phyloP scores from a whole-genome alignment of 1,140 invertebrate genomes.

The Saccostrea cuccullata region DNA sequence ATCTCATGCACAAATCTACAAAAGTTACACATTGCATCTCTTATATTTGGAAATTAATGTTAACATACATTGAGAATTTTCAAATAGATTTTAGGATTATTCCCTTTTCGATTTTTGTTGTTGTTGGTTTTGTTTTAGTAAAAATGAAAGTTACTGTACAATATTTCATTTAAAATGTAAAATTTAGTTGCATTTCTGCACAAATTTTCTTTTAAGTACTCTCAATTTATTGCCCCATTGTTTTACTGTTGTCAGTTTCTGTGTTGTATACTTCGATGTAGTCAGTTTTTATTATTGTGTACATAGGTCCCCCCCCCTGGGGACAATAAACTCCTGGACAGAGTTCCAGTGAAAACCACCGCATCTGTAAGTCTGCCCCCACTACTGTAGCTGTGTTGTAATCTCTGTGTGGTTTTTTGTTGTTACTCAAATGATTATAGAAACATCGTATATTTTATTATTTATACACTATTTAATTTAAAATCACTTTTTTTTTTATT shows the following conservation, averaged over 20 bases:
- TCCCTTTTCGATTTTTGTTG: too few species aligned
- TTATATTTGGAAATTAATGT: too few species aligned
- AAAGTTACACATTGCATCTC: too few species aligned
- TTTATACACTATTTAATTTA: too few species aligned
- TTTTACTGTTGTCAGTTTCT: slow-evolving; percentile 39
- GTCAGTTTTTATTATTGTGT: slow-evolving; percentile 44
- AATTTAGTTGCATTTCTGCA: background rate
- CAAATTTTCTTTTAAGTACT: background rate
- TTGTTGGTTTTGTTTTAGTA: too few species aligned
- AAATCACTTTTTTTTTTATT: too few species aligned
- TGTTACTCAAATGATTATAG: background rate
- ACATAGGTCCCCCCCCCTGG: slow-evolving; percentile 73
- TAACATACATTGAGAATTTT: too few species aligned
- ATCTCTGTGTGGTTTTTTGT: background rate
- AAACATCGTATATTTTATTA: too few species aligned
- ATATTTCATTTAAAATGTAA: too few species aligned
- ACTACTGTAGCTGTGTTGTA: background rate
- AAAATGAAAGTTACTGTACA: too few species aligned
- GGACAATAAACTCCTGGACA: slow-evolving; percentile 74
- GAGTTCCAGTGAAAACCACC: slow-evolving; percentile 58
- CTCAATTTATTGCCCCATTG: background rate
- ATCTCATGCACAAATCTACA: too few species aligned
- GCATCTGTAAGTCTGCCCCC: slow-evolving; percentile 62
- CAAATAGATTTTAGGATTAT: too few species aligned
- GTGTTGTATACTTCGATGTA: slow-evolving; percentile 47